phyloP scores from a whole-genome alignment of 2,113 vertebrate genomes.

The Isurus oxyrinchus region DNA sequence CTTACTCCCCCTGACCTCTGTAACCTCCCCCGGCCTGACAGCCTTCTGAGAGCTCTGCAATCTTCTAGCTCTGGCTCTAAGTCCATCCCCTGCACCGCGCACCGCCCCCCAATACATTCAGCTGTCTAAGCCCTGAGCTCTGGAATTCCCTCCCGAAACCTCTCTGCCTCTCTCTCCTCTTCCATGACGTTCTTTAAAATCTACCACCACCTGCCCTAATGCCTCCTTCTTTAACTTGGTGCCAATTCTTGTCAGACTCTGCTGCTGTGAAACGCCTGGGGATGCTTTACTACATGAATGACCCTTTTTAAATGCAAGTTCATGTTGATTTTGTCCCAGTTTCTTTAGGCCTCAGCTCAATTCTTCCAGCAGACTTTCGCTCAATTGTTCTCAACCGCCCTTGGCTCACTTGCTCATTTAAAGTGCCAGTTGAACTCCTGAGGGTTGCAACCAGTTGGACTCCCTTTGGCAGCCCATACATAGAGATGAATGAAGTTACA shows the following conservation, averaged over 20 bases:
- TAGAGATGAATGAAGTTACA: not conserved
- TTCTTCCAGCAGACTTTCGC: not conserved
- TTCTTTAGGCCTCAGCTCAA: not conserved
- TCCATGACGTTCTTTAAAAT: not conserved
- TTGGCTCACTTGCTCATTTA: not conserved
- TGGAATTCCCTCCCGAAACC: no score
- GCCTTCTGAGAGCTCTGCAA: not conserved
- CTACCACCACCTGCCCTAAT: not conserved
- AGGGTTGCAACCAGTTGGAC: not conserved
- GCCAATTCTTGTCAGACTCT: not conserved
- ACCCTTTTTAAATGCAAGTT: not conserved
- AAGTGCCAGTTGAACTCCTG: not conserved
- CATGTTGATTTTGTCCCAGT: not conserved
- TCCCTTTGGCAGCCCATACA: not conserved
- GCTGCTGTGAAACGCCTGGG: no score
- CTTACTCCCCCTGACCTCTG: not conserved
- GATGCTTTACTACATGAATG: not conserved
- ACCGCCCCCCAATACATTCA: not conserved
- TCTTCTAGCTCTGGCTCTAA: not conserved
- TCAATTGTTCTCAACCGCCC: not conserved
- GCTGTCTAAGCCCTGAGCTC: not conserved
- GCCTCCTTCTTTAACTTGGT: not conserved
- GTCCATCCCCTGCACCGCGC: no score
- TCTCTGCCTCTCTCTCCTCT: not conserved
- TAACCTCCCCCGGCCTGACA: not conserved